Percentiles rank a stretch among this genome's conserved stretches.
phyloP scores from a whole-genome alignment of 2,113 vertebrate genomes.

The Dicaeum eximium region DNA sequence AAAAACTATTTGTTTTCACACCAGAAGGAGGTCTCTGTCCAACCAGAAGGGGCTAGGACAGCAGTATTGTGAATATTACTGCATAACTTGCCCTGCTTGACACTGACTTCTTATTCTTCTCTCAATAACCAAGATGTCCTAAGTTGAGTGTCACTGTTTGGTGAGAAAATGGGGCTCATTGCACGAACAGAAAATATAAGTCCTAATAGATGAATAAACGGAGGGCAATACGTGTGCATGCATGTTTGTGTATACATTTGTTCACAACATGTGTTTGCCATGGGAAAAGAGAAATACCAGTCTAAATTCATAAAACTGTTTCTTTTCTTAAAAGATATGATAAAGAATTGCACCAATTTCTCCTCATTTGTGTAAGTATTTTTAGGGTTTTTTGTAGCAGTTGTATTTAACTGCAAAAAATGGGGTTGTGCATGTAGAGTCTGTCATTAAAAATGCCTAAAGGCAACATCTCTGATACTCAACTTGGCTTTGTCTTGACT shows the following conservation, averaged over 20 bases:
- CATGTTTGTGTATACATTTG: background rate
- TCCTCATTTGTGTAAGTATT: background rate
- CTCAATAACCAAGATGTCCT: background rate
- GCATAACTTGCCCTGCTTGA: background rate
- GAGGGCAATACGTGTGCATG: background rate
- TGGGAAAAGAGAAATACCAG: background rate
- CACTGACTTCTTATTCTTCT: background rate
- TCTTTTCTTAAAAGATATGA: background rate
- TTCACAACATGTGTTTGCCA: background rate
- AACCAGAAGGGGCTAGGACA: background rate
- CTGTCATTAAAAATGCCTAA: background rate
- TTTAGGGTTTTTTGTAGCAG: background rate
- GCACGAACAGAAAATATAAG: background rate
- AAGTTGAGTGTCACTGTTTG: background rate
- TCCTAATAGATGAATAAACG: background rate
- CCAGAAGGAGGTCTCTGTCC: constrained; percentile 3
- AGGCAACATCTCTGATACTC: background rate
- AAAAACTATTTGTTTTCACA: background rate
- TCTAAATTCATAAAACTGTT: background rate
- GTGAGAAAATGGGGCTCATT: background rate
- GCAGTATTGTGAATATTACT: background rate
- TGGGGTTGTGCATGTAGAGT: background rate
- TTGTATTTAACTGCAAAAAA: background rate
- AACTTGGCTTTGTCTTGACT: background rate
- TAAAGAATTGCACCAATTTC: background rate